Evolutionary conservation across 2,113 vertebrate species (phyloP), one percentile per base, ranked within the genome.

Genomic region (Oreochromis tanganicae): DNA sequence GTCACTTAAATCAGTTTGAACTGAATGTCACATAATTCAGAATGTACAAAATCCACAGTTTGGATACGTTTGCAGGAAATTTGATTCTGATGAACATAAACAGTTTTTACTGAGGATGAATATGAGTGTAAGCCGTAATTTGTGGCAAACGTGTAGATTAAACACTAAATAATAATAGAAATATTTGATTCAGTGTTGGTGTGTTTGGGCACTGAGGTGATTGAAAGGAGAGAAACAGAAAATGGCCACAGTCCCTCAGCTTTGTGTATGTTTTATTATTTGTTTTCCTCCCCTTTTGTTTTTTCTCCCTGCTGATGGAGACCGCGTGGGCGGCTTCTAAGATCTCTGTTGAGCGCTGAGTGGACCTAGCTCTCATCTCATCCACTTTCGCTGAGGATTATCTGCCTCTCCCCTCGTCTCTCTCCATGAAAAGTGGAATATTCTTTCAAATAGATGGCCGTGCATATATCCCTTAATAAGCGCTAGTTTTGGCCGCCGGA

Each of bases 301-400:
- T 80, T 78, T 50, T 71, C 24, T 83, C 75, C 81, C 79, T 9
- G 84, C 55, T 89, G 88, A 91, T 92, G 73, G 87, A 90, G 93
- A 84, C 87, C 38, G 73, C 7, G 93, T 93, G 89, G 93, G 93
- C 24, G 19, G 59, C 84, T 88, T 85, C 61, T 87, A 82, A 91
- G 93, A 91, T 89, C 92, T 89, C 75, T 46, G 87, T 19, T 21
- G 87, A 89, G 88, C 56, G 16, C 88, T 81, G 85, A 93, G 90
- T 90, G 91, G 92, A 93, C 92, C 89, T 85, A 73, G 81, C 89
- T 91, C 92, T 94, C 88, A 89, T 95, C 90, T 91, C 94, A 66
- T 91, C 90, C 88, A 86, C 93, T 93, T 85, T 94, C 87, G 78
- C 12, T 43, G 85, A 90, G 91, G 88, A 93, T 92, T 90, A 93